phyloP scores from a whole-genome alignment of 2,113 vertebrate species.

The Antennarius striatus region DNA sequence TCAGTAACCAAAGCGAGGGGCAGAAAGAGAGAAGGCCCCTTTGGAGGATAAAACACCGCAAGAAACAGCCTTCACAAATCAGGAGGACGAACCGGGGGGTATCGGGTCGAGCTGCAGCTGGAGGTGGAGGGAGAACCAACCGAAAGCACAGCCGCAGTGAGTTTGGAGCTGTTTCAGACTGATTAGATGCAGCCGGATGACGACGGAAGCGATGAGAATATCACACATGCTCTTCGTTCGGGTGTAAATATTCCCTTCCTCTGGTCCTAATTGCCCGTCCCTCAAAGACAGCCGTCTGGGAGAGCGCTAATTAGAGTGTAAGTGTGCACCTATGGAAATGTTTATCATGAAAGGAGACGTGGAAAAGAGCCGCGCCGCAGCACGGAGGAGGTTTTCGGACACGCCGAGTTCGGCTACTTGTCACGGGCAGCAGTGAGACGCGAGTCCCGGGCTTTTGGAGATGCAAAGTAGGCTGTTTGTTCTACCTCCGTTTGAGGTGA shows the following conservation, averaged over 20 bases:
- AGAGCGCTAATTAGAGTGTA: slow-evolving; percentile 17
- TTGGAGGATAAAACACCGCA: slow-evolving; percentile 64
- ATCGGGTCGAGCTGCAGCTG: slow-evolving; percentile 32
- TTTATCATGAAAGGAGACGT: slow-evolving; percentile 58
- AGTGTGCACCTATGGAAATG: slow-evolving; percentile 43
- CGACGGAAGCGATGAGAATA: slow-evolving; percentile 71
- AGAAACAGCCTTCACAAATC: slow-evolving; percentile 67
- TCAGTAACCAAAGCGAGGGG: slow-evolving; percentile 74
- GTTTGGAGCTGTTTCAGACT: slow-evolving; percentile 33
- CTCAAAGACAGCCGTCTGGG: slow-evolving; percentile 50
- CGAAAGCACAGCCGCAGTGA: slow-evolving; percentile 44
- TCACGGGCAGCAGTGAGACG: slow-evolving; percentile 74
- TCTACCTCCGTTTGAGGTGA: slow-evolving; percentile 59
- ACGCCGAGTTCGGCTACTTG: slow-evolving; percentile 66
- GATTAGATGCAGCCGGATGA: slow-evolving; percentile 64
- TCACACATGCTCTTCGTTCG: slow-evolving; percentile 73
- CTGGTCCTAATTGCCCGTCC: slow-evolving; percentile 31
- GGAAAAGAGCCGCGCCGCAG: slow-evolving; percentile 60
- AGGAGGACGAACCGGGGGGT: slow-evolving; percentile 56
- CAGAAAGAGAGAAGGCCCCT: slow-evolving; percentile 59
- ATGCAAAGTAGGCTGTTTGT: slow-evolving; percentile 58
- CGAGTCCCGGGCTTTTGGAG: slow-evolving; percentile 72
- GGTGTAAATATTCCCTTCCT: slow-evolving; percentile 66
- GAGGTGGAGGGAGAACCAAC: slow-evolving; percentile 39
- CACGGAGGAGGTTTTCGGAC: slow-evolving; percentile 62